Evolutionary conservation across 2,888 invertebrate genomes (phyloP).

Genomic region (Ommatoiulus sabulosus): DNA sequence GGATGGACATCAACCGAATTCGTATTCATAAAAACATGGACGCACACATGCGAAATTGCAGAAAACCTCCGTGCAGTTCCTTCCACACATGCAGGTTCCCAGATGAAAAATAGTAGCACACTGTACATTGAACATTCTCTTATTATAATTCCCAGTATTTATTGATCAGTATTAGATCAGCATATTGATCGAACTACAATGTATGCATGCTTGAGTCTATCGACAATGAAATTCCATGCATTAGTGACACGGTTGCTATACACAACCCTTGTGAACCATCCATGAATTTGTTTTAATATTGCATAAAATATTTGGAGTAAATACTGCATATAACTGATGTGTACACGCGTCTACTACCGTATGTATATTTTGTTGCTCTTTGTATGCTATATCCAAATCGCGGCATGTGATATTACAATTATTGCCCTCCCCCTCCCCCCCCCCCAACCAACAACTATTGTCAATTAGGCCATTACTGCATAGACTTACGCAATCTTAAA

Average conservation of each 20-base stretch:
- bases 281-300: not conserved
- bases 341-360: too few relatives aligned
- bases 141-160: conserved; percentile 21
- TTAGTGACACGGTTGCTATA: not conserved
- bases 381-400: too few relatives aligned
- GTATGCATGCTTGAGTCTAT: not conserved
- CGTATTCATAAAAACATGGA: conserved; percentile 22
- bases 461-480: too few relatives aligned
- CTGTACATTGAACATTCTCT: not conserved
- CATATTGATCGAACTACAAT: not conserved
- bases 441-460: too few relatives aligned
- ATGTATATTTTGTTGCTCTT: too few relatives aligned
- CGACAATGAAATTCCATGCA: not conserved
- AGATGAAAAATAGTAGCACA: conserved; percentile 2
- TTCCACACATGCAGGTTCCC: not conserved
- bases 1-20: conserved; percentile 42
- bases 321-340: too few relatives aligned
- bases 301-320: too few relatives aligned
- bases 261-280: not conserved
- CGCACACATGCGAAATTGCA: conserved; percentile 28
- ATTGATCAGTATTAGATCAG: conserved; percentile 11
- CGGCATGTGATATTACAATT: too few relatives aligned
- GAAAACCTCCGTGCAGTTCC: not conserved
- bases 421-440: too few relatives aligned
- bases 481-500: too few relatives aligned